phyloP scores from a whole-genome alignment of 2,113 vertebrate genomes.

The Notechis scutatus region DNA sequence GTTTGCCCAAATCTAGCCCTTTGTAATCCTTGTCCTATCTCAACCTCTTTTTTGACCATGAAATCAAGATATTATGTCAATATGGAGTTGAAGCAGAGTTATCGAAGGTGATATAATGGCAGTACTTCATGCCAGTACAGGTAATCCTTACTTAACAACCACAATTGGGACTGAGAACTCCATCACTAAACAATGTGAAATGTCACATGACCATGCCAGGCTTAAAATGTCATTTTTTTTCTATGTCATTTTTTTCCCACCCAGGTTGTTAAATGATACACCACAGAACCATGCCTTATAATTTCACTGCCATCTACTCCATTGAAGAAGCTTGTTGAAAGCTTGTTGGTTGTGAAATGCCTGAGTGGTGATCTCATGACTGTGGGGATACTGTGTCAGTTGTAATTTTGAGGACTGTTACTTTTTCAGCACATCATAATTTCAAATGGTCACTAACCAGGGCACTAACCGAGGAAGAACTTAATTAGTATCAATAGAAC shows the following conservation, averaged over 20 bases:
- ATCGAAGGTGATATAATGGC: neutral
- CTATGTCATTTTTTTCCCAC: neutral
- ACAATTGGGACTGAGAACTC: neutral
- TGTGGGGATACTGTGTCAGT: neutral
- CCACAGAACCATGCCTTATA: neutral
- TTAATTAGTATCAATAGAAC: neutral
- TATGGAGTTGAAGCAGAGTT: neutral
- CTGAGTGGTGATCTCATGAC: neutral
- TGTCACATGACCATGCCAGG: neutral
- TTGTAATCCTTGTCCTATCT: neutral
- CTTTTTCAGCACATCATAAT: neutral
- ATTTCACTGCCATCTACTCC: neutral
- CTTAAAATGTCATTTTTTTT: neutral
- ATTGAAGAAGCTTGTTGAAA: neutral
- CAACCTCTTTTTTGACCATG: neutral
- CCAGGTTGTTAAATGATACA: neutral
- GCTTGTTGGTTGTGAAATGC: neutral
- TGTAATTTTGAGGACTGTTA: neutral
- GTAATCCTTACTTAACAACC: neutral
- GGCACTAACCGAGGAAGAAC: neutral
- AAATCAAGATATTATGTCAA: neutral
- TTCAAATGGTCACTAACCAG: neutral
- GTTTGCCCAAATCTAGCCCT: neutral
- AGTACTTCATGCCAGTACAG: neutral
- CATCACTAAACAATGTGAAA: neutral